Percentiles rank a stretch among this genome's conserved stretches.
Conservation (phyloP, 2,888 invertebrate genomes). For the Spisula solida region DNA sequence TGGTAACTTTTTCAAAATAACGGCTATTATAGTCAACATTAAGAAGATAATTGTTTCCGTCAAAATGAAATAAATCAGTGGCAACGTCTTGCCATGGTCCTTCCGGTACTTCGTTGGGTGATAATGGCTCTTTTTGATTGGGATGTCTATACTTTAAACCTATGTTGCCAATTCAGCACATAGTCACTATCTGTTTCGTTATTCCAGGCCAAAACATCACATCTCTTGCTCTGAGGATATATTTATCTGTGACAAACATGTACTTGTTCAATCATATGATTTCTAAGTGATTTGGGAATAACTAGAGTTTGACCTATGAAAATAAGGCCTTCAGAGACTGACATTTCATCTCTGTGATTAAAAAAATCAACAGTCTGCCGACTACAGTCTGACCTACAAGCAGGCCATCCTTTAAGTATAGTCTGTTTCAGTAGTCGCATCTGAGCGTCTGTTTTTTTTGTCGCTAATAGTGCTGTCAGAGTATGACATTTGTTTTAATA, state of each 20-base stretch:
- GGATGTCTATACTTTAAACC: no score
- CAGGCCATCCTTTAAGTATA: slow-evolving; percentile 56
- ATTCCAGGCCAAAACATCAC: no score
- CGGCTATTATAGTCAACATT: no score
- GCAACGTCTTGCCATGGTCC: no score
- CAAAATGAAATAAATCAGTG: no score
- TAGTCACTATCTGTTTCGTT: no score
- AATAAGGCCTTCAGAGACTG: slow-evolving; percentile 47
- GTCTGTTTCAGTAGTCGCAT: slow-evolving; percentile 37
- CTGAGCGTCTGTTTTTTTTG: neutral
- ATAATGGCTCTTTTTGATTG: no score
- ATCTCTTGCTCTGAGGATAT: no score
- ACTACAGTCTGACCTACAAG: slow-evolving; percentile 25
- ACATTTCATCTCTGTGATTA: slow-evolving; percentile 59
- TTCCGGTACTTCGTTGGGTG: no score
- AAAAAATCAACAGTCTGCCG: slow-evolving; percentile 38
- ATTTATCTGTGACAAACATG: slow-evolving; percentile 51
- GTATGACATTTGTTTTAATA: slow-evolving; percentile 14
- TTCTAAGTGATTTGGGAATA: slow-evolving; percentile 54
- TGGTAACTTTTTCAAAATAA: no score
- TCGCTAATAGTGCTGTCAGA: slow-evolving; percentile 12
- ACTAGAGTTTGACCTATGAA: slow-evolving; percentile 57
- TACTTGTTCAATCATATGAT: slow-evolving; percentile 57
- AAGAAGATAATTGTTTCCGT: no score
- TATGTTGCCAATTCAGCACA: no score